Evolutionary conservation across 2,113 vertebrate species (phyloP).

Genomic region (Sarotherodon lohbergeri): DNA sequence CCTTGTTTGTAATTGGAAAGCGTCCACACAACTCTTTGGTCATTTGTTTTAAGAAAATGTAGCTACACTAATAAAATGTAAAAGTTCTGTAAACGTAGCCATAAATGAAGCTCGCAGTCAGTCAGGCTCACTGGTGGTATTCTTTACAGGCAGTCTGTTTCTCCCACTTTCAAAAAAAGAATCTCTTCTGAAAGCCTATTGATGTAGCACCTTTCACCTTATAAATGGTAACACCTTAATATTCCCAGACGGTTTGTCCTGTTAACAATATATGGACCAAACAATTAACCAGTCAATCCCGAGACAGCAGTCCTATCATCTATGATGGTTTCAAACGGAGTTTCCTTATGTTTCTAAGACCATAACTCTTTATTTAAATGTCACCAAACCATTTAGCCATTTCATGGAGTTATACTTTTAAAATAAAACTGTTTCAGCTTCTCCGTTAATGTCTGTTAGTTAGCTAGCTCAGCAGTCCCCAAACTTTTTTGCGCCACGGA

Average conservation of each 20-base stretch:
- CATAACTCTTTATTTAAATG: not conserved
- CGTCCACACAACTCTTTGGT: no score
- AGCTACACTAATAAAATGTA: not conserved
- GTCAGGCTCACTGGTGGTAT: not conserved
- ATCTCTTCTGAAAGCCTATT: no score
- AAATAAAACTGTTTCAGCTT: not conserved
- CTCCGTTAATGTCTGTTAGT: not conserved
- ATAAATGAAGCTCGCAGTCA: not conserved
- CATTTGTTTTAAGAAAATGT: no score
- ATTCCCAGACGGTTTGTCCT: not conserved
- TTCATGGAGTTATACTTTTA: not conserved
- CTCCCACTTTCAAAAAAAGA: no score
- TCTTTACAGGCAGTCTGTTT: not conserved
- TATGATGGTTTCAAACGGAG: not conserved
- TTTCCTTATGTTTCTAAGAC: not conserved
- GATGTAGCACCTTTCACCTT: not conserved
- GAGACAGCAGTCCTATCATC: not conserved
- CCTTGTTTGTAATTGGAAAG: no score
- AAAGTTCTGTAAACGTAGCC: not conserved
- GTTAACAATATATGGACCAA: not conserved
- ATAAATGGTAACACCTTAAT: fast-evolving
- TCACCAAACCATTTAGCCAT: not conserved
- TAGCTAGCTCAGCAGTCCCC: not conserved
- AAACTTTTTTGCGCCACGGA: not conserved
- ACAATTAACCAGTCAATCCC: not conserved